Evolutionary conservation across 2,888 invertebrate species (phyloP), one percentile per base, ranked within the genome.

Genomic region (Hedychridium roseum): DNA sequence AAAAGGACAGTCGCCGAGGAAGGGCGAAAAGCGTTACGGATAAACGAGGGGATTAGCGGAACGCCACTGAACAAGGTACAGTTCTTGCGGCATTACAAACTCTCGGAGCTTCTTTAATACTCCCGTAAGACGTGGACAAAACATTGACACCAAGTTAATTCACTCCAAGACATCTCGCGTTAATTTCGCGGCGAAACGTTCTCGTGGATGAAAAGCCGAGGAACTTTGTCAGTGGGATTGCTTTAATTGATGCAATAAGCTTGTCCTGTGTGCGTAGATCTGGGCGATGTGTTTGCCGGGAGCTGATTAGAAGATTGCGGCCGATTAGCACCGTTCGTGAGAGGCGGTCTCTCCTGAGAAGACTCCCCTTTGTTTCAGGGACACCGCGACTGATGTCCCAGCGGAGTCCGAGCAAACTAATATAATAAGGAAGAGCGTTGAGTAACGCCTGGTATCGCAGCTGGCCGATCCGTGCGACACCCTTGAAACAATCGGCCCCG

Each of bases 401-500:
- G n/a, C n/a, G n/a, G n/a, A n/a, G n/a, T n/a, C n/a, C 45, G 50
- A 48, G 36, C 41, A 30, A 54, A 56, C 45, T 50, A 57, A 67
- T 65, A 60, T 71, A 70, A 72, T 67, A 59, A 71, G 66, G 66
- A 70, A 71, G 70, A 64, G 59, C 54, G 50, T 62, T 58, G 52
- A 61, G 51, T 55, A 55, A 60, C 57, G 57, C 60, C 56, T 43
- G 48, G 50, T 52, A 58, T 56, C 52, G 55, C 59, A 52, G 56
- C 64, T 60, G 59, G 60, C 57, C 57, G 58, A 69, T 65, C 64
- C 64, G 73, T 66, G 69, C 60, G 74, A 74, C 74, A 74, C 70
- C 73, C 73, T 76, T 72, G 76, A 75, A 74, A 74, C 74, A 74
- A 73, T 73, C 73, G 58, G 61, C 60, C 41, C 52, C 63, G 61